phyloP scores from a whole-genome alignment of 2,888 invertebrate species.

The Trypoxylon attenuatum region DNA sequence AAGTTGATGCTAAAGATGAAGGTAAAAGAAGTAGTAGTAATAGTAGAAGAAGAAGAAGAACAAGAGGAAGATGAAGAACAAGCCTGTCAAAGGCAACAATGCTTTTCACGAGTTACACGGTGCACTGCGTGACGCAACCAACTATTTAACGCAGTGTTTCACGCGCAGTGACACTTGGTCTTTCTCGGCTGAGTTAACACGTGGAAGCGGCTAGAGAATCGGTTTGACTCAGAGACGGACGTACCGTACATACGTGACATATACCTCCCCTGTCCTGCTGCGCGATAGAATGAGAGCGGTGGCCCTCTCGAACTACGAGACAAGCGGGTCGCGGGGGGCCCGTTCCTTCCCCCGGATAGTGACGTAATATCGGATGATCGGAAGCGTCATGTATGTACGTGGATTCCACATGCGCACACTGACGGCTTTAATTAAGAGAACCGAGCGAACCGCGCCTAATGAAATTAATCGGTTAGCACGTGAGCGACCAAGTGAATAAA shows the following conservation, averaged over 20 bases:
- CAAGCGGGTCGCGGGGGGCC: conserved; percentile 5
- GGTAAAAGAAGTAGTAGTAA: no score
- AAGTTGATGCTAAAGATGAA: no score
- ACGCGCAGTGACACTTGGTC: neutral
- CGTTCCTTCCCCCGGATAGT: no score
- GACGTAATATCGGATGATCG: conserved; percentile 71
- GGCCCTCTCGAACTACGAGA: neutral
- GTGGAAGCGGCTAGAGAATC: neutral
- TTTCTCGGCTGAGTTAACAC: neutral
- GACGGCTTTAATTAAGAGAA: neutral
- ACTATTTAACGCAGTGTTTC: neutral
- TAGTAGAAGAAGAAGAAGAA: no score
- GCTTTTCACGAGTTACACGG: no score
- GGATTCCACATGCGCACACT: conserved; percentile 1
- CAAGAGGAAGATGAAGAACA: no score
- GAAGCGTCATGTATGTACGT: conserved; percentile 48
- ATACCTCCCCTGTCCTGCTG: no score
- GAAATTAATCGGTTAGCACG: no score
- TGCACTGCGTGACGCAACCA: neutral
- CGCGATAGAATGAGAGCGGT: conserved; percentile 18
- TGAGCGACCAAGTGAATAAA: no score
- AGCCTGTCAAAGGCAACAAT: no score
- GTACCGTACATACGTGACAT: neutral
- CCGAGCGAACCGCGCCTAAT: neutral
- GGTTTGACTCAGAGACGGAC: no score